A percentile compares a stretch with the other conserved stretches of the same genome.
These are phyloP conservation scores for Drosophila busckii DNA, from an alignment of 1,140 invertebrate species.

Conservation along the genomic window DNA sequence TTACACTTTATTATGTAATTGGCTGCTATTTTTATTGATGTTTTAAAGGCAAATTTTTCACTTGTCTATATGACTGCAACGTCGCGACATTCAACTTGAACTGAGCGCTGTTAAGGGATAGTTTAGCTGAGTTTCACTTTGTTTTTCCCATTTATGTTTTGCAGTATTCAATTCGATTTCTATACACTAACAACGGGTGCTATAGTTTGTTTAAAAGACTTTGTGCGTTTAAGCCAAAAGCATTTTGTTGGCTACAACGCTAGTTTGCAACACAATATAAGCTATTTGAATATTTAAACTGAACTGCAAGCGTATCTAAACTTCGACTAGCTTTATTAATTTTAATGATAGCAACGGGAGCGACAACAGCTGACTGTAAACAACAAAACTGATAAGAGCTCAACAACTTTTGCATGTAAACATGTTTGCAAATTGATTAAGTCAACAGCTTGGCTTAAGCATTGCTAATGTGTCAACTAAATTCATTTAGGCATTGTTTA, in stretches of 20 bases:
- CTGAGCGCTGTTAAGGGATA: constrained; percentile 32
- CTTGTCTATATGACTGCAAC: constrained; percentile 36
- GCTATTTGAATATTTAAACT: too few relatives aligned
- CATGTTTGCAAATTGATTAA: too few relatives aligned
- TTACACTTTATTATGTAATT: constrained; percentile 9
- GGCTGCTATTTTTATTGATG: background rate
- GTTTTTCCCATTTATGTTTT: constrained; percentile 40
- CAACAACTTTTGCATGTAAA: constrained; percentile 16
- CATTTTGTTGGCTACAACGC: too few relatives aligned
- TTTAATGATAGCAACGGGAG: constrained; percentile 4
- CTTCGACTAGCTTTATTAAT: too few relatives aligned
- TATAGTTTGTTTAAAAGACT: too few relatives aligned
- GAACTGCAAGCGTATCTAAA: too few relatives aligned
- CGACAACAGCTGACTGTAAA: constrained; percentile 31
- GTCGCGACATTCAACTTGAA: constrained; percentile 29
- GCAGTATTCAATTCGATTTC: constrained; percentile 28
- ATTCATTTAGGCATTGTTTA: too few relatives aligned
- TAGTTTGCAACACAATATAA: too few relatives aligned
- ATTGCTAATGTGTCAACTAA: too few relatives aligned
- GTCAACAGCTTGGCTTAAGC: too few relatives aligned
- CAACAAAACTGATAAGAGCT: background rate
- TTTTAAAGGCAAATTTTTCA: background rate
- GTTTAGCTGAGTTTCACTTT: constrained; percentile 17
- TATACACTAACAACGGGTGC: too few relatives aligned
- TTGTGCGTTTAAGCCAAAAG: too few relatives aligned